Percentiles rank a stretch among this genome's conserved stretches.
Conservation (phyloP, 2,797 vertebrate genomes). For the Gambusia yucatana region DNA sequence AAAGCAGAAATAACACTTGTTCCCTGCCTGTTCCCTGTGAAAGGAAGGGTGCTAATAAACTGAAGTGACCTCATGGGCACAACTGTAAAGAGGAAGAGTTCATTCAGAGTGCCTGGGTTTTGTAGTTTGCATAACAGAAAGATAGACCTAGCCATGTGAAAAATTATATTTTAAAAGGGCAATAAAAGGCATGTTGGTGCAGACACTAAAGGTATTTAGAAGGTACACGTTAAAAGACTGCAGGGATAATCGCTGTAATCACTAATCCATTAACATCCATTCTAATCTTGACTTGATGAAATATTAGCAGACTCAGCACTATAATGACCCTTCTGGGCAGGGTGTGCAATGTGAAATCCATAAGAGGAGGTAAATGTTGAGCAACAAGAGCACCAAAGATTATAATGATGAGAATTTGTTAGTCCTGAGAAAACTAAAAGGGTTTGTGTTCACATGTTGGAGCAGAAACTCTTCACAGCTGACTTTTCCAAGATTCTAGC, state of each 20-base stretch:
- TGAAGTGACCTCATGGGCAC: not conserved
- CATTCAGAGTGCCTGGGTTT: constrained; percentile 6
- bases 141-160: constrained; percentile 14
- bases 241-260: constrained; percentile 22
- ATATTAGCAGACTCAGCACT: constrained; percentile 47
- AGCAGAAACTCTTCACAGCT: not conserved
- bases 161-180: constrained; percentile 10
- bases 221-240: constrained; percentile 35
- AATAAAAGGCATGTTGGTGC: constrained; percentile 13
- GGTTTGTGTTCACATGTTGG: not conserved
- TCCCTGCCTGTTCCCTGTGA: not conserved
- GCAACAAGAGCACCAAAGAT: not conserved
- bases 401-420: not conserved
- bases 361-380: not conserved
- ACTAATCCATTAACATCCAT: constrained; percentile 43
- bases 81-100: constrained; percentile 20
- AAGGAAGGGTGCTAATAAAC: constrained; percentile 26
- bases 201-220: constrained; percentile 36
- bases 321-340: not conserved
- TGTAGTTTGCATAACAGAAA: constrained; percentile 11
- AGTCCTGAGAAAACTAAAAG: not conserved
- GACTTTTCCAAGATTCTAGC: not conserved
- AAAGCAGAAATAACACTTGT: constrained; percentile 9
- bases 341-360: not conserved
- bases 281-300: constrained; percentile 50